phyloP scores from a whole-genome alignment of 1,140 invertebrate species.

The Cyphomyrmex costatus region DNA sequence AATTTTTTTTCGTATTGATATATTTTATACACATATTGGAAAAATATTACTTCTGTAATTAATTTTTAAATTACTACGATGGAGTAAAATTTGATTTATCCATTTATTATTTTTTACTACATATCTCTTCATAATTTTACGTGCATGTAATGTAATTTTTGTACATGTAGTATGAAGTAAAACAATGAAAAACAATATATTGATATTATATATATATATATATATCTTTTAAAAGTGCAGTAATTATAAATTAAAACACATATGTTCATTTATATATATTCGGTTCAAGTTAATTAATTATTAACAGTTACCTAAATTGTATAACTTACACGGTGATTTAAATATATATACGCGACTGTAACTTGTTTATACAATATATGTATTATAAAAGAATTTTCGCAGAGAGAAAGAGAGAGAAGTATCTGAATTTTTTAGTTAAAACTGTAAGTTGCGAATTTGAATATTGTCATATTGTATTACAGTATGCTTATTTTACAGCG shows the following conservation, averaged over 20 bases:
- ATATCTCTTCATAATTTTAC: constrained; percentile 4
- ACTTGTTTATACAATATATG: neutral
- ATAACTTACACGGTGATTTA: neutral
- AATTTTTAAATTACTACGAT: neutral
- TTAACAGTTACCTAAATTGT: neutral
- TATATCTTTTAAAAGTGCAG: neutral
- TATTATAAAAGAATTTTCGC: constrained; percentile 30
- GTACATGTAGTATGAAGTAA: neutral
- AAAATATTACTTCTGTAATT: neutral
- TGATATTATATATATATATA: no score
- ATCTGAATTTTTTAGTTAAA: neutral
- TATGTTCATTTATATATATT: constrained; percentile 22
- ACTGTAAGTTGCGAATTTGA: constrained; percentile 6
- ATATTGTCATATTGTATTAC: neutral
- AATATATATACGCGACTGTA: neutral
- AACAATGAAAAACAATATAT: constrained; percentile 36
- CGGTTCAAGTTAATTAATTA: neutral
- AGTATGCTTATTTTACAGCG: constrained; percentile 49
- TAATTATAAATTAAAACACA: constrained; percentile 4
- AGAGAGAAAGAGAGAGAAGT: neutral
- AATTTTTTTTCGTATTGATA: neutral
- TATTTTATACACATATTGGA: neutral
- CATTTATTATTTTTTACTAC: neutral
- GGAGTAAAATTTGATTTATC: neutral
- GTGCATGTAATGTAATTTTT: neutral